Evolutionary conservation across 2,113 vertebrate genomes (phyloP).

Genomic region (Excalfactoria chinensis): DNA sequence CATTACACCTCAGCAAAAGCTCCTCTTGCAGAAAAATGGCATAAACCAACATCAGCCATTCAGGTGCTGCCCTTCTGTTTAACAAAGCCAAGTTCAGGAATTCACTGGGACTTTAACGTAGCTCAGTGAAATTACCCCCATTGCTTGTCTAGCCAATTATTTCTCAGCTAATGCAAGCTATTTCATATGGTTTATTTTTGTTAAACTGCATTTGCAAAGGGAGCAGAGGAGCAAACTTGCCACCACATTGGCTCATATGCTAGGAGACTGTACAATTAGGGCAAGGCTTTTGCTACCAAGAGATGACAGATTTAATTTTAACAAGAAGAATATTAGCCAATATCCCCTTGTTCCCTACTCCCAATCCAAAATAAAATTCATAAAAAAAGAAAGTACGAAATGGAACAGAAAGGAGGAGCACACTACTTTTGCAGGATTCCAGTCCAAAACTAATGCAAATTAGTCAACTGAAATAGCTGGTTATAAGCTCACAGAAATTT

Average conservation of each 20-base stretch:
- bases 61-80: neutral
- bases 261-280: rapidly evolving
- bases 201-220: neutral
- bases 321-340: neutral
- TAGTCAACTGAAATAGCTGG: neutral
- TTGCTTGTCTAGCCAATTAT: rapidly evolving
- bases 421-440: neutral
- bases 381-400: neutral
- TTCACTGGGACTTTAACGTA: neutral
- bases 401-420: neutral
- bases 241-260: no score
- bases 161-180: neutral
- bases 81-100: neutral
- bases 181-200: neutral
- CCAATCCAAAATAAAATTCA: neutral
- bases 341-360: rapidly evolving
- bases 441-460: neutral
- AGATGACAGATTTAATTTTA: neutral
- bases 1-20: neutral
- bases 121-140: neutral
- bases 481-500: neutral
- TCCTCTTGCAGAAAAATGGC: neutral
- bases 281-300: neutral
- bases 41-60: neutral
- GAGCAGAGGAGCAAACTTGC: neutral